These are phyloP conservation scores for Anabas testudineus DNA, from an alignment of 2,797 vertebrate species.

Conservation along the genomic window DNA sequence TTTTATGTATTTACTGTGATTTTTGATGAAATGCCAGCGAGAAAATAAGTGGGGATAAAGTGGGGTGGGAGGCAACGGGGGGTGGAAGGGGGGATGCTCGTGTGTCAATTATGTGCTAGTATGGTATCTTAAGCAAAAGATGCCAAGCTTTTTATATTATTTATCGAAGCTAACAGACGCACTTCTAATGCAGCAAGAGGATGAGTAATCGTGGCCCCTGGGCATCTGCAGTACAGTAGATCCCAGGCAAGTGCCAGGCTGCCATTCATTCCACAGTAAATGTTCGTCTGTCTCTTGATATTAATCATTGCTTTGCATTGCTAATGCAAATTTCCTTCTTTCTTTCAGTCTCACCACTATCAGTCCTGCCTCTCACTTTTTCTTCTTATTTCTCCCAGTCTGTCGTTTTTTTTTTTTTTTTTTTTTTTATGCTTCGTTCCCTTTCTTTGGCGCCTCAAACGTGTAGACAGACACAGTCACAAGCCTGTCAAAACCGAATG, in stretches of 20 bases:
- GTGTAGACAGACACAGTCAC: constrained; percentile 69
- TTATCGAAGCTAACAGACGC: constrained; percentile 75
- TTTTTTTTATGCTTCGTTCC: constrained; percentile 37
- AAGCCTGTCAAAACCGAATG: constrained; percentile 62
- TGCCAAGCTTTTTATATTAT: constrained; percentile 75
- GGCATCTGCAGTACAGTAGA: constrained; percentile 58
- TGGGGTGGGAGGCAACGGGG: constrained; percentile 24
- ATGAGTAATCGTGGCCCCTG: constrained; percentile 73
- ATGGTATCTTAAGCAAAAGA: constrained; percentile 57
- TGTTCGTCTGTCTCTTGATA: constrained; percentile 69
- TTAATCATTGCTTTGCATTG: constrained; percentile 72
- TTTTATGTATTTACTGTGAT: constrained; percentile 79
- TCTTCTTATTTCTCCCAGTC: constrained; percentile 21
- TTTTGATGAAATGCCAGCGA: constrained; percentile 74
- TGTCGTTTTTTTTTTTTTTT: constrained; percentile 24
- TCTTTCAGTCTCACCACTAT: constrained; percentile 27
- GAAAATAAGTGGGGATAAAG: constrained; percentile 52
- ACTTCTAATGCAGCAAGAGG: constrained; percentile 60
- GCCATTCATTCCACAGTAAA: constrained; percentile 59
- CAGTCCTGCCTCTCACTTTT: constrained; percentile 50
- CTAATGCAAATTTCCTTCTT: constrained; percentile 67
- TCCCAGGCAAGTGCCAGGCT: constrained; percentile 55
- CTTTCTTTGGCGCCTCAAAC: constrained; percentile 55
- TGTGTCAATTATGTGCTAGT: constrained; percentile 75
- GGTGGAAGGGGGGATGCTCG: constrained; percentile 41